These are phyloP conservation scores for Oncopodura yosiiana DNA, from an alignment of 1,140 invertebrate species.

Conservation along the genomic window DNA sequence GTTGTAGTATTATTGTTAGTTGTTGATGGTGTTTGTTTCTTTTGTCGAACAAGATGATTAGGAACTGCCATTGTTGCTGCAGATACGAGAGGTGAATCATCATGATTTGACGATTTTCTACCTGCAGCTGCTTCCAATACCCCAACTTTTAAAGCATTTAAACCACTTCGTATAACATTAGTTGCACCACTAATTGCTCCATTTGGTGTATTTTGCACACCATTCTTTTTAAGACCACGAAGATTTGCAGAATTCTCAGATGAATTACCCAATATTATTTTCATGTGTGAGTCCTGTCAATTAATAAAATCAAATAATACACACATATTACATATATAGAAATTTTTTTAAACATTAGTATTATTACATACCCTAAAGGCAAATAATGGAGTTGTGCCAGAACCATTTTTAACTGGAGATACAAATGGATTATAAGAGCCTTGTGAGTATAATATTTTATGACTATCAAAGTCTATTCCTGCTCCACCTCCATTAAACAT, in stretches of 20 bases:
- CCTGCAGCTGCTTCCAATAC: slow-evolving; percentile 31
- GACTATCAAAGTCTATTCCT: slow-evolving; percentile 8
- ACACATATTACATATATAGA: neutral
- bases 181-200: slow-evolving; percentile 31
- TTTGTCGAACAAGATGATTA: no score
- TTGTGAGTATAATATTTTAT: slow-evolving; percentile 16
- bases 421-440: slow-evolving; percentile 18
- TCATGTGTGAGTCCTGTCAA: slow-evolving; percentile 67
- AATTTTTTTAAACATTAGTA: neutral
- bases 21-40: no score
- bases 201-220: slow-evolving; percentile 13
- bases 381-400: slow-evolving; percentile 20
- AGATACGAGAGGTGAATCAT: slow-evolving; percentile 30
- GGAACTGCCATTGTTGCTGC: slow-evolving; percentile 34
- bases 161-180: slow-evolving; percentile 33
- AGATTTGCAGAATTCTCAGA: slow-evolving; percentile 11
- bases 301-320: neutral
- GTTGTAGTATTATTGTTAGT: no score
- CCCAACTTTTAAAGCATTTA: slow-evolving; percentile 32
- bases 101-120: slow-evolving; percentile 15
- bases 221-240: slow-evolving; percentile 27
- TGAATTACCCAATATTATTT: slow-evolving; percentile 66
- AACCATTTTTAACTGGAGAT: slow-evolving; percentile 25
- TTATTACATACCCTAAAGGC: slow-evolving; percentile 27
- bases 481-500: slow-evolving; percentile 19